Evolutionary conservation across 2,888 invertebrate genomes (phyloP), one percentile per base, ranked within the genome.

Genomic region (Sericinus montela): DNA sequence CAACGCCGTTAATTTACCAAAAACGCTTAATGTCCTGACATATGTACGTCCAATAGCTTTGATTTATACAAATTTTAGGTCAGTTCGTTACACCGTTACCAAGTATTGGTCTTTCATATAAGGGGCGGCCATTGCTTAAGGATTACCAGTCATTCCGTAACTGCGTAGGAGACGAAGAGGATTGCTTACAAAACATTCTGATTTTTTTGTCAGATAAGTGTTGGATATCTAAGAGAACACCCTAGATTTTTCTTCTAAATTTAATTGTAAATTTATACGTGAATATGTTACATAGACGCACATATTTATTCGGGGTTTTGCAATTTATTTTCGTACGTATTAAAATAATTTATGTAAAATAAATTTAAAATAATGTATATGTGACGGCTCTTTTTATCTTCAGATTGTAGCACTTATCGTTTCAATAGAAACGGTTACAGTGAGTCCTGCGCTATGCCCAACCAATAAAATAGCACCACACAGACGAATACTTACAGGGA

Each of bases 391-490:
- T 45, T 13, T 65, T 63, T 37, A 60, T 79, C 67, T 55, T 8
- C 56, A 64, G 65, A 56, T 63, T 40, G 39, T 57, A 35, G 50
- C 65, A 39, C 54, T 67, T 32, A 56, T 60, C 45, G 58, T 66
- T 14, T 60, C 68, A 32, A 57, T 75, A 50, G 62, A 70, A 49
- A 72, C 76, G 36, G 73, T 82, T 43, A 77, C 84, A 43, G 78
- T 84, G 8, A 78, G 66, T 45, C 81, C 83, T 11, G 44, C 63
- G 1, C 59, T 77, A 48, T 87, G 88, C 28, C 87, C 87, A 1
- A 87, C 87, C 3, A 88, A 88, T 56, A 88, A 87, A 62, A 81
- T 88, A 38, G 87, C 87, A 1, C 86, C 87, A 1, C 78, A 80
- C 49, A 65, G 74, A 14, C 66, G 75, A 11, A 58, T 63, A 10